Percentiles rank a stretch among this genome's conserved stretches.
Evolutionary conservation across 2,797 vertebrate genomes (phyloP).

Genomic region (Oryzias sinensis): DNA sequence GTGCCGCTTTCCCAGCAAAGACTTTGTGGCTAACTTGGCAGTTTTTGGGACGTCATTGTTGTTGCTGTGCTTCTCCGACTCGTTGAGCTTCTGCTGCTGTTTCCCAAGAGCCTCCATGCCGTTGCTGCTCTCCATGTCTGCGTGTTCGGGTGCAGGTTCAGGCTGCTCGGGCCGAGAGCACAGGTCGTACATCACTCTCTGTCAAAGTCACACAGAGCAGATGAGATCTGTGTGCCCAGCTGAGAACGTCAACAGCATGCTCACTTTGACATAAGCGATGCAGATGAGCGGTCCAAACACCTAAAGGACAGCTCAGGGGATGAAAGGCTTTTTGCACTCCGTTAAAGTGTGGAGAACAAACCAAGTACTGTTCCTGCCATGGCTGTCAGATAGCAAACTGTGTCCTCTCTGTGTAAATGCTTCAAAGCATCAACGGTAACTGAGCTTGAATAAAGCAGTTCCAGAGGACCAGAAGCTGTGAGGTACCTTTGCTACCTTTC

Average conservation of each 20-base stretch:
- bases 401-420: slow-evolving; percentile 9
- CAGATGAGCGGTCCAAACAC: slow-evolving; percentile 37
- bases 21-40: slow-evolving; percentile 43
- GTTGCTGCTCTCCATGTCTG: slow-evolving; percentile 58
- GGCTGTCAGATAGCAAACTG: slow-evolving; percentile 7
- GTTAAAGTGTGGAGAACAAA: slow-evolving; percentile 37
- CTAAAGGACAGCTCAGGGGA: slow-evolving; percentile 24
- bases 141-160: slow-evolving; percentile 41
- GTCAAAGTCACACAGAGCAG: slow-evolving; percentile 41
- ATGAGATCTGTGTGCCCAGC: slow-evolving; percentile 45
- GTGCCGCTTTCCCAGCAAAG: slow-evolving; percentile 75
- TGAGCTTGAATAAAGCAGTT: slow-evolving; percentile 10
- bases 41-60: slow-evolving; percentile 37
- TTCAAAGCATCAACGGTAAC: slow-evolving; percentile 5
- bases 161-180: slow-evolving; percentile 70
- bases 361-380: slow-evolving; percentile 20
- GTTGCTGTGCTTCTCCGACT: slow-evolving; percentile 35
- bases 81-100: slow-evolving; percentile 48
- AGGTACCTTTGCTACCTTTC: slow-evolving; percentile 20
- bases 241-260: slow-evolving; percentile 48
- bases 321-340: slow-evolving; percentile 10
- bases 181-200: slow-evolving; percentile 78
- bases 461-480: slow-evolving; percentile 26
- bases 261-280: slow-evolving; percentile 42
- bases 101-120: slow-evolving; percentile 47